Conservation (phyloP, 2,113 vertebrate species). For the Clupea harengus region DNA sequence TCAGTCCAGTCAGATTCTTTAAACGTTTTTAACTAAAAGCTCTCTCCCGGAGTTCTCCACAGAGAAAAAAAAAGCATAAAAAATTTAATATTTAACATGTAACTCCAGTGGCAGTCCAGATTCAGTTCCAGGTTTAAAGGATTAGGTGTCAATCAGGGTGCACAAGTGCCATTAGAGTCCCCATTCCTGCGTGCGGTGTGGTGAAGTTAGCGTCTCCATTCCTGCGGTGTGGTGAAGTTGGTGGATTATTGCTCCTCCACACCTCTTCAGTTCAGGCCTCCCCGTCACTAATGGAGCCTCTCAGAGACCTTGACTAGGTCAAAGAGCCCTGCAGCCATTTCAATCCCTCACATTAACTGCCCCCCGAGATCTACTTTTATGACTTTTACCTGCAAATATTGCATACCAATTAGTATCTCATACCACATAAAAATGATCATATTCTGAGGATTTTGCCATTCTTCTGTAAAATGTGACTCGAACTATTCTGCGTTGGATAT, state of each 20-base stretch:
- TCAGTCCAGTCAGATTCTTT: not conserved
- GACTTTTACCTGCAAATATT: not conserved
- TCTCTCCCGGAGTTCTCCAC: not conserved
- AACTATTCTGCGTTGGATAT: not conserved
- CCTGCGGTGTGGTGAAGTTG: not conserved
- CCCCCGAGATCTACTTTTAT: not conserved
- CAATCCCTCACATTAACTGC: not conserved
- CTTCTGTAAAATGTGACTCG: not conserved
- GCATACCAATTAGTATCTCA: not conserved
- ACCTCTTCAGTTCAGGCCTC: not conserved
- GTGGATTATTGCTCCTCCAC: not conserved
- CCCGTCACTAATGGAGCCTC: not conserved
- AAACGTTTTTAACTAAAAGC: not conserved
- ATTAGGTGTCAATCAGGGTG: slow-evolving; percentile 1
- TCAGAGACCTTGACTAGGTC: not conserved
- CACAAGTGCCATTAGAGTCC: not conserved
- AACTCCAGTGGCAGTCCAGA: not conserved
- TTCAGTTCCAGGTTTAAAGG: slow-evolving; percentile 4
- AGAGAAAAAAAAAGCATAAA: not conserved
- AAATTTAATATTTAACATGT: slow-evolving; percentile 8
- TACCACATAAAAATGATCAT: not conserved
- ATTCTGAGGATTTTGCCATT: not conserved
- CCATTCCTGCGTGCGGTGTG: not conserved
- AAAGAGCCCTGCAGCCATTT: not conserved
- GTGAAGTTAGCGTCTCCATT: not conserved